Conservation (phyloP, 2,113 vertebrate species). For the Ailurus styani region DNA sequence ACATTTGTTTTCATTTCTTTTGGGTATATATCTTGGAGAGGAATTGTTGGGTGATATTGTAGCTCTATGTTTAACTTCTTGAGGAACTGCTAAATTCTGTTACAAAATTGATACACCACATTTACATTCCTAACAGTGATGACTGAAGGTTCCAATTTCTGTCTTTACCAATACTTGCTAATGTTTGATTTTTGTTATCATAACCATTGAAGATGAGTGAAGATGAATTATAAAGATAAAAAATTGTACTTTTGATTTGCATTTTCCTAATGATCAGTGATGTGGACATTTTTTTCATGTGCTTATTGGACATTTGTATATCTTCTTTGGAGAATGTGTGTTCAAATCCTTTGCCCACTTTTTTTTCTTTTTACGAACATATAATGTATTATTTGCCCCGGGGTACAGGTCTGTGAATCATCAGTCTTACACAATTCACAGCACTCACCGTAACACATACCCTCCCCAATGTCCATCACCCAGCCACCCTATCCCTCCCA, state of each 20-base stretch:
- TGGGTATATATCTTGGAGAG: too few species aligned
- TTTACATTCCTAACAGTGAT: not conserved
- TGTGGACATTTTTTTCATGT: not conserved
- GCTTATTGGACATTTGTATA: not conserved
- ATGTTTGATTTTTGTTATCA: not conserved
- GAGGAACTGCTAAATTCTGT: not conserved
- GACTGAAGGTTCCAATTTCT: not conserved
- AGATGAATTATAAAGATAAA: not conserved
- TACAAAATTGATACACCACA: not conserved
- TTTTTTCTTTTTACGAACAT: too few species aligned
- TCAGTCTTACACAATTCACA: too few species aligned
- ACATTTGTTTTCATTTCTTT: not conserved
- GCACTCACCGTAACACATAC: too few species aligned
- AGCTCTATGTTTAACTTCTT: not conserved
- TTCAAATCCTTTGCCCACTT: too few species aligned
- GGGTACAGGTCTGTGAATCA: too few species aligned
- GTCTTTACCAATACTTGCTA: not conserved
- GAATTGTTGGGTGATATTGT: not conserved
- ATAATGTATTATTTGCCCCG: too few species aligned
- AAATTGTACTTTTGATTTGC: not conserved
- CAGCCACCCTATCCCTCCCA: too few species aligned
- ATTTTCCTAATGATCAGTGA: not conserved
- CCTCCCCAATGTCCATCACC: too few species aligned
- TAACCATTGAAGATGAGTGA: not conserved
- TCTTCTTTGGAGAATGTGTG: too few species aligned